A percentile compares a stretch with the other conserved stretches of the same genome.
Evolutionary conservation across 2,113 vertebrate species (phyloP).

Genomic region (Esox niger): DNA sequence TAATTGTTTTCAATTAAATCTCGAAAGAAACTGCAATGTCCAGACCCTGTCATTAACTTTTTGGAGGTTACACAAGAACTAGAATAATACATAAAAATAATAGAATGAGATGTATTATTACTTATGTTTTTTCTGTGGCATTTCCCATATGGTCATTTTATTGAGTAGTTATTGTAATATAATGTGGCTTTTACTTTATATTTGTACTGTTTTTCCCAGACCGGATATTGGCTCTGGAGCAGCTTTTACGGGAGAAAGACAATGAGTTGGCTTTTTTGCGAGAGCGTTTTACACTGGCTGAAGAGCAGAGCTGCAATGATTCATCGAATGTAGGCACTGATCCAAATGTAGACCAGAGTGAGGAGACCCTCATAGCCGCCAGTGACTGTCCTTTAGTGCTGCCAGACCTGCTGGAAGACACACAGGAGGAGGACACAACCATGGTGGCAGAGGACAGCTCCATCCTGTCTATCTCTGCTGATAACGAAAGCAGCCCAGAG

Average conservation of each 20-base stretch:
- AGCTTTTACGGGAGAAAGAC: slow-evolving; percentile 64
- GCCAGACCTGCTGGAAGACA: slow-evolving; percentile 47
- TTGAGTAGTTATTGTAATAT: background rate
- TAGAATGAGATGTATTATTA: no score
- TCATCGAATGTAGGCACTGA: slow-evolving; percentile 26
- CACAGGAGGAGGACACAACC: slow-evolving; percentile 66
- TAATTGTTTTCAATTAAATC: background rate
- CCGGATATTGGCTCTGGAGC: slow-evolving; percentile 53
- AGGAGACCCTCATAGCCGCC: background rate
- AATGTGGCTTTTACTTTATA: background rate
- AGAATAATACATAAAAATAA: no score
- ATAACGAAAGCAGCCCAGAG: slow-evolving; percentile 67
- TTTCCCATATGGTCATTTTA: background rate
- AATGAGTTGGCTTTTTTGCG: slow-evolving; percentile 59
- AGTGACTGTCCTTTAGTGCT: slow-evolving; percentile 22
- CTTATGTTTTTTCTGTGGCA: background rate
- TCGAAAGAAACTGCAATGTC: no score
- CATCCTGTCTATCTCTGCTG: slow-evolving; percentile 53
- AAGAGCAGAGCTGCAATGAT: slow-evolving; percentile 49
- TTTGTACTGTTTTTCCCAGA: slow-evolving; percentile 29
- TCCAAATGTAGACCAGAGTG: slow-evolving; percentile 25
- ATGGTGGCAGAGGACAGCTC: slow-evolving; percentile 66
- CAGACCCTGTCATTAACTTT: no score
- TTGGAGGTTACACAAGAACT: no score
- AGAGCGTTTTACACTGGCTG: slow-evolving; percentile 53